Conservation (phyloP, 2,888 invertebrate species). For the Rhaphigaster nebulosa region DNA sequence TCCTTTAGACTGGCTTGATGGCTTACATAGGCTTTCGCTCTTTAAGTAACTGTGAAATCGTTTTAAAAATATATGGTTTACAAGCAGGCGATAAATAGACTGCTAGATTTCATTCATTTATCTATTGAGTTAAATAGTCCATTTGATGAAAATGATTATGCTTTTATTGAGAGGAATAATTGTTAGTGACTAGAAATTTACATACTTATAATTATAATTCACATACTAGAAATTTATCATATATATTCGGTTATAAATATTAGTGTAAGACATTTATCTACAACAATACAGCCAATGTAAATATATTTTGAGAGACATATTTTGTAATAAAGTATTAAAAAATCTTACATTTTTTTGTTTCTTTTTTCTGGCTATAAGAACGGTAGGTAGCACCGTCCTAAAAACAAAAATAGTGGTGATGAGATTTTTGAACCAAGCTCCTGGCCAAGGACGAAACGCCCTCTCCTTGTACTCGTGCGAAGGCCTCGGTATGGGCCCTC, state of each 20-base stretch:
- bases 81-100: background rate
- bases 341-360: background rate
- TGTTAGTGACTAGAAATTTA: too few relatives aligned
- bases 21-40: background rate
- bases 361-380: background rate
- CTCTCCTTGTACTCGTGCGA: background rate
- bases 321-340: background rate
- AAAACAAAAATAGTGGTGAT: background rate
- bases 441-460: conserved; percentile 1
- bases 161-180: too few relatives aligned
- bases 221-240: too few relatives aligned
- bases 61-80: background rate
- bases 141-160: too few relatives aligned
- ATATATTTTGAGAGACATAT: background rate
- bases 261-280: too few relatives aligned
- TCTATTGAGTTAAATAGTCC: background rate
- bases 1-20: background rate
- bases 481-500: background rate
- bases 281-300: too few relatives aligned
- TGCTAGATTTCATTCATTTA: background rate
- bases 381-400: background rate
- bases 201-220: too few relatives aligned
- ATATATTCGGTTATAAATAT: too few relatives aligned
- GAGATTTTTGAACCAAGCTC: conserved; percentile 19
- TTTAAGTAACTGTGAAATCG: background rate